These are phyloP conservation scores for Drosophila mettleri DNA, from an alignment of 2,888 invertebrate genomes.

Conservation along the genomic window DNA sequence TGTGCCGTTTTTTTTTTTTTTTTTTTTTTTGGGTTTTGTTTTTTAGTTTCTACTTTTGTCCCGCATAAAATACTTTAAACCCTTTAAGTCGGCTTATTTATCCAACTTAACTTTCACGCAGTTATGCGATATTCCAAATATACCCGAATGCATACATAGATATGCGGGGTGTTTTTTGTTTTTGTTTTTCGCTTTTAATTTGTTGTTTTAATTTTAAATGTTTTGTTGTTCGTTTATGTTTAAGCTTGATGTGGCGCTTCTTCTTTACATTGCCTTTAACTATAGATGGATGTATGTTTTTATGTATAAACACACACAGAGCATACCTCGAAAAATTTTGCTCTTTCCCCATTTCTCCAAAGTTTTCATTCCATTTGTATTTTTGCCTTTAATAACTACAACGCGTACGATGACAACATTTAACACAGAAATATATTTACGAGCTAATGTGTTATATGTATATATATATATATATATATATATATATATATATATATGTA, in stretches of 20 bases:
- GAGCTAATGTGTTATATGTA: constrained; percentile 68
- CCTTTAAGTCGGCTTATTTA: constrained; percentile 35
- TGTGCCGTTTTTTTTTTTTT: constrained; percentile 38
- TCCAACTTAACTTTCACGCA: constrained; percentile 21
- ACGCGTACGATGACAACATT: constrained; percentile 81
- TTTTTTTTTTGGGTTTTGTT: constrained; percentile 1
- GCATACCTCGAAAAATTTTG: constrained; percentile 1
- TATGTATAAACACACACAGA: constrained; percentile 51
- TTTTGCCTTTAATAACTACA: constrained; percentile 73
- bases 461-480: constrained; percentile 50
- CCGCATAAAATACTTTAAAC: constrained; percentile 44
- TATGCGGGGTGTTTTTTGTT: constrained; percentile 10
- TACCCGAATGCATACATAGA: constrained; percentile 37
- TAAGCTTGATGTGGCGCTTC: constrained; percentile 36
- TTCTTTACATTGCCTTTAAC: constrained; percentile 71
- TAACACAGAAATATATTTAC: constrained; percentile 82
- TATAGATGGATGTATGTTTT: constrained; percentile 47
- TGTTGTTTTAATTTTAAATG: constrained; percentile 19
- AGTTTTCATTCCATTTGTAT: constrained; percentile 27
- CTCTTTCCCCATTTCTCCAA: constrained; percentile 15
- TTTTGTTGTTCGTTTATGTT: constrained; percentile 20
- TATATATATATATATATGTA: constrained; percentile 38
- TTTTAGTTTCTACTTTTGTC: constrained; percentile 36
- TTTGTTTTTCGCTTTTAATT: constrained; percentile 13
- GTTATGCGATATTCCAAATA: constrained; percentile 17